Percentiles rank a stretch among this genome's conserved stretches.
phyloP scores from a whole-genome alignment of 1,140 invertebrate genomes.

The Apis florea region DNA sequence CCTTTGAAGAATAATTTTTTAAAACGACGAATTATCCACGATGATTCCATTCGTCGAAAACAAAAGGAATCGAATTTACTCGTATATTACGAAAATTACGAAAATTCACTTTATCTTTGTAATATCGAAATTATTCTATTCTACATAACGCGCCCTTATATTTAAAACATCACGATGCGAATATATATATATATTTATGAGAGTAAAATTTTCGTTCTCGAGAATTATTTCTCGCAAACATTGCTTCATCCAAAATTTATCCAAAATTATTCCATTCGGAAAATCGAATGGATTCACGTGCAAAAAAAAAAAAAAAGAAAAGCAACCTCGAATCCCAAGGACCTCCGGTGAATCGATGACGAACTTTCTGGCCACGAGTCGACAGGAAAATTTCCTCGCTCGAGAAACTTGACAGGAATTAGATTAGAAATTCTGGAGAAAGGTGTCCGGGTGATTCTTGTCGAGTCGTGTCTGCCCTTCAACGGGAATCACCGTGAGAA shows the following conservation, averaged over 20 bases:
- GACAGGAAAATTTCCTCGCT: not conserved
- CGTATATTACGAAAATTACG: too few species aligned
- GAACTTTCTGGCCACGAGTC: slow-evolving; percentile 18
- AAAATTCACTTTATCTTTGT: too few species aligned
- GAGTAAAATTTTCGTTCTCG: too few species aligned
- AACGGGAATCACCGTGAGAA: slow-evolving; percentile 38
- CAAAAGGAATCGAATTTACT: too few species aligned
- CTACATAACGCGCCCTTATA: too few species aligned
- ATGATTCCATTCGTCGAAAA: not conserved
- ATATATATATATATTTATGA: too few species aligned
- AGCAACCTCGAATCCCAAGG: not conserved
- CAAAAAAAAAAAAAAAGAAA: not conserved
- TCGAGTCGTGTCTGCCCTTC: slow-evolving; percentile 35
- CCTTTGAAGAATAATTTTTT: not conserved
- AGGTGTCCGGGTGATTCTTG: slow-evolving; percentile 36
- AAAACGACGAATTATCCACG: not conserved
- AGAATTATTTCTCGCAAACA: too few species aligned
- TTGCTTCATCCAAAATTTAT: too few species aligned
- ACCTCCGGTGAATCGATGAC: not conserved
- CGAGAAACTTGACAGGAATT: slow-evolving; percentile 39
- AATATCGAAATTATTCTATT: too few species aligned
- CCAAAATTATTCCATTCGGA: not conserved
- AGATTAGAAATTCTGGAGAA: slow-evolving; percentile 44
- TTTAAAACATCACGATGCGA: too few species aligned
- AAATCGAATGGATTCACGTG: not conserved